A percentile compares a stretch with the other conserved stretches of the same genome.
These are phyloP conservation scores for Butorides virescens DNA, from an alignment of 2,113 vertebrate species.

Conservation along the genomic window DNA sequence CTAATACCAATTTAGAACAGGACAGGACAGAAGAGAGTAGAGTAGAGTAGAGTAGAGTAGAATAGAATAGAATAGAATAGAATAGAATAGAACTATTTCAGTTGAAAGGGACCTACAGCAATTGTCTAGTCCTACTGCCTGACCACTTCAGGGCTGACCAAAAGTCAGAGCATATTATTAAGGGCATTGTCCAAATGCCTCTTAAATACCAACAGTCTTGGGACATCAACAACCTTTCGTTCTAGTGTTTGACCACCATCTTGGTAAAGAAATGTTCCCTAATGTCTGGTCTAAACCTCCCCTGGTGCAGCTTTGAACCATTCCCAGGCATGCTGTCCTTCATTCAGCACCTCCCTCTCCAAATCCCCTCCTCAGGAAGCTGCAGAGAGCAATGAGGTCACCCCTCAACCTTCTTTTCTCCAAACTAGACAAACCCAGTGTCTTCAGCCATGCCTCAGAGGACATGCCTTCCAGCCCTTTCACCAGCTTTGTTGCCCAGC, in stretches of 20 bases:
- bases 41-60: too few relatives aligned
- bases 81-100: background rate
- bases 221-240: accelerated
- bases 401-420: background rate
- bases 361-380: background rate
- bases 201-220: background rate
- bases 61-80: too few relatives aligned
- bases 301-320: background rate
- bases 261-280: background rate
- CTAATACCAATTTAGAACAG: background rate
- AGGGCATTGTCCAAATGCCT: background rate
- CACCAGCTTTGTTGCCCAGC: background rate
- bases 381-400: background rate
- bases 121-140: background rate
- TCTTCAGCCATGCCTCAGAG: background rate
- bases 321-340: accelerated
- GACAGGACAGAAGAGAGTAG: too few relatives aligned
- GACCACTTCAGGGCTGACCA: background rate
- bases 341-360: background rate
- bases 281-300: background rate
- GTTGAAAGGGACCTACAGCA: background rate
- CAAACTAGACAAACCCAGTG: background rate
- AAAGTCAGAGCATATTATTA: background rate
- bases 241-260: background rate
- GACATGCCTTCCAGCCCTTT: background rate